Base-by-base conservation (phyloP, 2,888 invertebrate species). In the Prosapia bicincta region DNA sequence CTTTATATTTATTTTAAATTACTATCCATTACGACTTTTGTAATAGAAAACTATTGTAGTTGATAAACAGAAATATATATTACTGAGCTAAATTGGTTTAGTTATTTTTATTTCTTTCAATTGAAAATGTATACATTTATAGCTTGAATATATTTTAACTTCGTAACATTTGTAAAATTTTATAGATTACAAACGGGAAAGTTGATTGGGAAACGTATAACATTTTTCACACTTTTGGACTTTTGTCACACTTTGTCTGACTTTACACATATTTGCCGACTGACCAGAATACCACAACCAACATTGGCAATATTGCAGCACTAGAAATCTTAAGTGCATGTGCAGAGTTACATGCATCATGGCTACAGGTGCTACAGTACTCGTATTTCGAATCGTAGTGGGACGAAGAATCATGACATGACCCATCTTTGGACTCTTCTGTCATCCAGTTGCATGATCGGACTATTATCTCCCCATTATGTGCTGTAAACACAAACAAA, bases 291-390 rank as follows among this genome's bases (percentile, higher is more conserved):
- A 54, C 20, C 1, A 54, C 20, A 54, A 20, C 54, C 20, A n/a
- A n/a, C 20, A 54, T 6, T 10, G 54, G 54, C 20, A 54, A 20
- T 20, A 54, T 20, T 2, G 54, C 7, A 2, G 54, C 54, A 6
- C 20, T 1, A 20, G 54, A 20, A 28, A 71, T 71, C 7, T 85
- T 85, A 68, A 88, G 81, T 13, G 86, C 83, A 1, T 86, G 83
- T 1, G 89, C 89, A 0, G 88, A 86, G 81, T 92, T 92, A 85
- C 92, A 92, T 1, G 89, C 88, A 79, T 92, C 91, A 30, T 87
- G 87, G 75, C 90, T 90, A 83, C 92, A 92, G 75, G 90, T 90
- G 82, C 89, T 89, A 81, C 92, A 92, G 85, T 88, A 90, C 68
- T 88, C 86, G 66, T 89, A 85, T 23, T 87, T 85, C n/a, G 87